These are phyloP conservation scores for Plecturocebus donacophilus DNA, from an alignment of 2,113 vertebrate species.

Conservation along the genomic window DNA sequence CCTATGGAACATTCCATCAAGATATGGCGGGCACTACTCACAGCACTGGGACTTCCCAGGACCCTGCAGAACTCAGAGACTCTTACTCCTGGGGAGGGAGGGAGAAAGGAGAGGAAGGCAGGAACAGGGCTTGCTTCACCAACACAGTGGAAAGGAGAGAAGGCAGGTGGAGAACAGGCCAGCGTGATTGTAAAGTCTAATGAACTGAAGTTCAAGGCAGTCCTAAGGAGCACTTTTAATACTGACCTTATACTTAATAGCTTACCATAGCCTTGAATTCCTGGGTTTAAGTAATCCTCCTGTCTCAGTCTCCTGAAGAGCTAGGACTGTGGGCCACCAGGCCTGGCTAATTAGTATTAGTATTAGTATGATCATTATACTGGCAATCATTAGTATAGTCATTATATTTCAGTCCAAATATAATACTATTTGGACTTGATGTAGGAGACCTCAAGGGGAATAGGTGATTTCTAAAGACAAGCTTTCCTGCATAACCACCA, in stretches of 20 bases:
- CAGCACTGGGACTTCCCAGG: not conserved
- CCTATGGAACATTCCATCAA: not conserved
- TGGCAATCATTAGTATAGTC: too few relatives aligned
- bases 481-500: not conserved
- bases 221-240: too few relatives aligned
- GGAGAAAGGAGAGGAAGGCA: not conserved
- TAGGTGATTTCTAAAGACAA: not conserved
- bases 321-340: too few relatives aligned
- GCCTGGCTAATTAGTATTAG: too few relatives aligned
- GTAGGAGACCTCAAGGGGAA: not conserved
- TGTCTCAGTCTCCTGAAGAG: too few relatives aligned
- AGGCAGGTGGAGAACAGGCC: not conserved
- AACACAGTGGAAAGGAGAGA: rapidly evolving
- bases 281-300: too few relatives aligned
- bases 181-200: not conserved
- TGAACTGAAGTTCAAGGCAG: not conserved
- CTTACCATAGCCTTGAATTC: too few relatives aligned
- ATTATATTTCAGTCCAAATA: too few relatives aligned
- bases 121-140: too few relatives aligned
- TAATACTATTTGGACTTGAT: not conserved
- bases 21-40: not conserved
- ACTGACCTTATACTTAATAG: too few relatives aligned
- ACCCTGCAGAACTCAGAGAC: not conserved
- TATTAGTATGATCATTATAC: too few relatives aligned
- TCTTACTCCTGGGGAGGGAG: not conserved